Evolutionary conservation across 2,888 invertebrate species (phyloP).

Genomic region (Halictus quadricinctus): DNA sequence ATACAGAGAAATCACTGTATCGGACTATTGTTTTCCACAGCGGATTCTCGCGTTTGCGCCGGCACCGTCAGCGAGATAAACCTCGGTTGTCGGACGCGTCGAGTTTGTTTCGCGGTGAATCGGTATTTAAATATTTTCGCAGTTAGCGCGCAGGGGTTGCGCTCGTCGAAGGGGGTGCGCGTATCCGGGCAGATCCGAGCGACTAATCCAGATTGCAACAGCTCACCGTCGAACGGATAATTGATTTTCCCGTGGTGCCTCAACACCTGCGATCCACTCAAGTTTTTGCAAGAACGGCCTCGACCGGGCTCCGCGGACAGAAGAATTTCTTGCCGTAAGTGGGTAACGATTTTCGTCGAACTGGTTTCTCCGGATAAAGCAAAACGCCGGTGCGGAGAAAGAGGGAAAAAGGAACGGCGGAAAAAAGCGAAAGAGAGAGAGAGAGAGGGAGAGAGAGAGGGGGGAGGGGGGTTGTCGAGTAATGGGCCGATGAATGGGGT

Average conservation of each 20-base stretch:
- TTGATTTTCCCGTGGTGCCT: conserved; percentile 68
- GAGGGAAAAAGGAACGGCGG: not conserved
- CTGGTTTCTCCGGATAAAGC: conserved; percentile 17
- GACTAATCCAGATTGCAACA: conserved; percentile 32
- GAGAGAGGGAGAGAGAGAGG: not conserved
- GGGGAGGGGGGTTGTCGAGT: not conserved
- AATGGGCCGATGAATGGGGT: conserved; percentile 1
- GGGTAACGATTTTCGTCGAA: conserved; percentile 55
- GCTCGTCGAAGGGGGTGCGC: not conserved
- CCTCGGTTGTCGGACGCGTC: not conserved
- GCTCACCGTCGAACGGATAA: conserved; percentile 56
- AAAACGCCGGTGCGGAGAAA: not conserved
- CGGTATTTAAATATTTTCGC: conserved; percentile 10
- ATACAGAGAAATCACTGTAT: not conserved
- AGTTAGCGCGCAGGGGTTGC: not conserved
- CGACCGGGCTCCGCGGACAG: conserved; percentile 54
- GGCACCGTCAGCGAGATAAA: not conserved
- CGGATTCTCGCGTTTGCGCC: not conserved
- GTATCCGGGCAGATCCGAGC: not conserved
- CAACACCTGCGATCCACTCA: conserved; percentile 63
- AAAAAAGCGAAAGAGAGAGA: not conserved
- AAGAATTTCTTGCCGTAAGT: conserved; percentile 51
- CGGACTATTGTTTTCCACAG: not conserved
- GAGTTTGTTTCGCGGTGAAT: conserved; percentile 1
- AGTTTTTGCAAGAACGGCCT: conserved; percentile 55